Conservation (phyloP, 2,888 invertebrate genomes). For the Eulithis prunata region DNA sequence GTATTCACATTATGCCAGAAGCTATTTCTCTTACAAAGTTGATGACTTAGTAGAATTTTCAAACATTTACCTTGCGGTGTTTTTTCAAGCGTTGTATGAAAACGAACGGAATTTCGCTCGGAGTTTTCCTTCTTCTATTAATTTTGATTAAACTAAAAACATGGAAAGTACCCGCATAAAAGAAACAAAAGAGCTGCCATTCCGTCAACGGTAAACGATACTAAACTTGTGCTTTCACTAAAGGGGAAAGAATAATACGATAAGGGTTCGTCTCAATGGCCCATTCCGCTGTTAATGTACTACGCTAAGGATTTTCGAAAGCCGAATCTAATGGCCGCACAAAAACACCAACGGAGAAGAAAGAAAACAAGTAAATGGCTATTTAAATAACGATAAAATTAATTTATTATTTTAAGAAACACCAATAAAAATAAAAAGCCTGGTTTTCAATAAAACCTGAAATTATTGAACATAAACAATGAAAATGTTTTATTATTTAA, state of each 20-base stretch:
- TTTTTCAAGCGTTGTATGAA: too few species aligned
- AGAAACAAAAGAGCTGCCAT: slow-evolving; percentile 28
- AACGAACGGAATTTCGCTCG: too few species aligned
- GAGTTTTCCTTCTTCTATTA: too few species aligned
- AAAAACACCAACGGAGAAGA: slow-evolving; percentile 40
- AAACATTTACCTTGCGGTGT: too few species aligned
- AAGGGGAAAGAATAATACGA: slow-evolving; percentile 60
- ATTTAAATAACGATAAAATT: slow-evolving; percentile 9
- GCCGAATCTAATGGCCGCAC: slow-evolving; percentile 49
- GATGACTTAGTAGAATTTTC: too few species aligned
- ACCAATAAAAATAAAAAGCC: neutral
- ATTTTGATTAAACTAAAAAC: too few species aligned
- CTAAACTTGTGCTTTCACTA: slow-evolving; percentile 45
- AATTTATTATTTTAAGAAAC: slow-evolving; percentile 3
- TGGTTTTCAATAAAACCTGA: neutral
- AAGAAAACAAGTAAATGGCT: slow-evolving; percentile 23
- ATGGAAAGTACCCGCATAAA: slow-evolving; percentile 11
- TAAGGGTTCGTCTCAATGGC: slow-evolving; percentile 59
- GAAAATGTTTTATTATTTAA: too few species aligned
- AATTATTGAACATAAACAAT: slow-evolving; percentile 31
- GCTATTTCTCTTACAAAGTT: too few species aligned
- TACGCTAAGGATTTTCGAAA: slow-evolving; percentile 53
- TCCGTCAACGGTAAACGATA: slow-evolving; percentile 39
- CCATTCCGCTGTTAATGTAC: slow-evolving; percentile 55
- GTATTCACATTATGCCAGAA: too few species aligned